Evolutionary conservation across 2,888 invertebrate genomes (phyloP), one percentile per base, ranked within the genome.

Genomic region (Aspidiotus rigidus): DNA sequence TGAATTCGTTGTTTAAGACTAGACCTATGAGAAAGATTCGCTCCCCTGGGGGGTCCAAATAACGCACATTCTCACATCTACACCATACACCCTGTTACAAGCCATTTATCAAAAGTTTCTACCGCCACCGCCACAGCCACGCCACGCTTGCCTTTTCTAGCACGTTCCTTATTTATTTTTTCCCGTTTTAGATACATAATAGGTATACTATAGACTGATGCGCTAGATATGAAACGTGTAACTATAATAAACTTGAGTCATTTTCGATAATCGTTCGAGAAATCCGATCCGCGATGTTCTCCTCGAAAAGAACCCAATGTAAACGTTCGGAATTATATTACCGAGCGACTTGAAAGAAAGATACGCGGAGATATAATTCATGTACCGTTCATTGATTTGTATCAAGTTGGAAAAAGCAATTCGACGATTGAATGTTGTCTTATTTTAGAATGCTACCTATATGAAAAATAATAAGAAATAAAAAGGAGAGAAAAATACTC

Each of bases 31-130:
- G 57, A 10, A 59, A 57, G 44, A 11, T 57, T 64, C 42, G 49
- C 55, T 41, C 66, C 66, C 66, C 59, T 17, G 56, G 66, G 28
- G 66, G 66, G 41, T 44, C 28, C 56, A 42, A 40, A 66, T 66
- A 66, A 66, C 57, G 66, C 40, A 57, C 66, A 66, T 66, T 66
- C 66, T 66, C 66, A 66, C 66, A 66, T 66, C 66, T 66, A 66
- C 66, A 66, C 66, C 56, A 66, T 55, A 66, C 66, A 66, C 66
- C 66, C 66, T 66, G 66, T 42, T 66, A 66, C 66, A 66, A 66
- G 66, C 57, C 66, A 66, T 66, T 66, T 66, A 66, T 66, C 66
- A 66, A 62, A 40, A 41, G 39, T 16, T 62, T 15, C 2, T 28
- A 28, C 28, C 28, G 28, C 28, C 28, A 28, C 28, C 1, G 28